Base-by-base conservation (phyloP, 2,888 invertebrate genomes). In the Deilephila elpenor region DNA sequence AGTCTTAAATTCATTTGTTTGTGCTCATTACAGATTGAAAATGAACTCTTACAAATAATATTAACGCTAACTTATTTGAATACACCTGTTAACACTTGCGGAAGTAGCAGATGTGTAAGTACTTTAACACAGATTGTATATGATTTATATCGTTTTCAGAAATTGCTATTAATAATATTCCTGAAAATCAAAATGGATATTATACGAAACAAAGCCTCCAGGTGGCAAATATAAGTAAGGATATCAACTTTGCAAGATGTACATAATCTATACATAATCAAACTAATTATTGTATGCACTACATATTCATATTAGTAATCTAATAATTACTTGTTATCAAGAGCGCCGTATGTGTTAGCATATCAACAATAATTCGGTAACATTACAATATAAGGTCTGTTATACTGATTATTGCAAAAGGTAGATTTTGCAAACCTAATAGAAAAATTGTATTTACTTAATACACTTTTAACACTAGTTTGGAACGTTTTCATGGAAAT, bases 11-110 rank as follows among this genome's bases (percentile, higher is more conserved):
- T 64, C 5, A 71, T 61, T 71, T 73, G 29, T 53, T 70, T 76
- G 20, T 77, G 59, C 74, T 77, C 20, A 74, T 84, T 81, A 62
- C 82, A 89, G 89, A 70, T 89, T 71, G 75, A 80, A 20, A 75
- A 82, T 29, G 76, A 74, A 14, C 85, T 87, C 51, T 75, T 84
- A 11, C 77, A 82, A 64, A 75, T 88, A n/a, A 76, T 89, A 62
- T 74, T 76, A 29, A 73, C 79, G 19, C 78, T 88, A 73, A 75
- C 84, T 11, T 78, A 78, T 71, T 76, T 88, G 37, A 86, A 84
- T 72, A 25, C 67, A 25, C 67, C 67, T 25, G 51, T 51, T 25
- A 51, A 67, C 25, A 67, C 25, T 51, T 67, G 67, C 25, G 61
- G 74, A 44, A 67, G 51, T 51, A 67, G 44, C 51, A 20, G 67